phyloP scores from a whole-genome alignment of 2,888 invertebrate species.

The Platycnemis pennipes region DNA sequence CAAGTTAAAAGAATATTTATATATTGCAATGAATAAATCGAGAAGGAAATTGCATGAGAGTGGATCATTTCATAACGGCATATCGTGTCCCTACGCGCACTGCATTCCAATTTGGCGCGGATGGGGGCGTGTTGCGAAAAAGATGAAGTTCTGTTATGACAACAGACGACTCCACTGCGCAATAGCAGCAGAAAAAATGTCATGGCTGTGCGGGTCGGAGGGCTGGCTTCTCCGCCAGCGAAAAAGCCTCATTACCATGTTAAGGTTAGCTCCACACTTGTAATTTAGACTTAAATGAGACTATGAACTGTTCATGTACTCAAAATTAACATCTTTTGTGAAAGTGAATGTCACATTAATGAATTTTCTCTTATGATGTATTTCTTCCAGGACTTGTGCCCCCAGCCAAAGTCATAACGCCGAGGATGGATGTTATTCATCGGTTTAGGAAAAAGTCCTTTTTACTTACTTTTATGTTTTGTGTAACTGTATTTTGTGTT shows the following conservation, averaged over 20 bases:
- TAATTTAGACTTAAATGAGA: neutral
- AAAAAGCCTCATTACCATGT: conserved; percentile 7
- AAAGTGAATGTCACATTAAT: neutral
- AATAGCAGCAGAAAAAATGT: conserved; percentile 67
- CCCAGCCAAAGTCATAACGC: conserved; percentile 36
- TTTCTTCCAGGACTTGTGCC: conserved; percentile 52
- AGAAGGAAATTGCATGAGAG: neutral
- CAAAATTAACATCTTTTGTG: no score
- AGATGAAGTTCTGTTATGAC: conserved; percentile 63
- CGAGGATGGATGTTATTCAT: conserved; percentile 71
- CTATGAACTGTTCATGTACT: neutral
- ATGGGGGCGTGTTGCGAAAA: neutral
- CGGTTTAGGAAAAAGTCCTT: conserved; percentile 72
- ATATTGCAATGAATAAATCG: neutral
- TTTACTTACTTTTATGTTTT: conserved; percentile 77
- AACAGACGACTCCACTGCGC: conserved; percentile 62
- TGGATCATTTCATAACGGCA: conserved; percentile 57
- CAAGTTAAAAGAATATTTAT: neutral
- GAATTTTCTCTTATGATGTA: conserved; percentile 1
- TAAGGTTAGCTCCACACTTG: neutral
- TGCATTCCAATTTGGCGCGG: conserved; percentile 36
- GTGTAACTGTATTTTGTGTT: conserved; percentile 81
- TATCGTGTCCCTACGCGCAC: neutral
- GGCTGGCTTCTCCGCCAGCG: conserved; percentile 62
- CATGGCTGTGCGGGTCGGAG: conserved; percentile 57